Conservation (phyloP, 2,797 vertebrate genomes). For the Limnodromus scolopaceus region DNA sequence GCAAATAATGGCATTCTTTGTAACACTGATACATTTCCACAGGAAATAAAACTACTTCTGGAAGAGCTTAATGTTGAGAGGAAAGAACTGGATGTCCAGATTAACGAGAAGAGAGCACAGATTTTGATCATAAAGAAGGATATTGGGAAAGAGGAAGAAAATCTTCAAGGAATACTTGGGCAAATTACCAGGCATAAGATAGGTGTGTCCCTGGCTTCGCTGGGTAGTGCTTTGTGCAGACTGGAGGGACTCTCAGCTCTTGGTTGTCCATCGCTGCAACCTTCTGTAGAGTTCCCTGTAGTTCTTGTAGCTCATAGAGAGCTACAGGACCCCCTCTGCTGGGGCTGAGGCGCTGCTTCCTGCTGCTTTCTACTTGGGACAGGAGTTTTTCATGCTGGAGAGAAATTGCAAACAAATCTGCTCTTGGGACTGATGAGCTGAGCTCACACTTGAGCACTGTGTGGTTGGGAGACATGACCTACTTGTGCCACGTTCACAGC, state of each 20-base stretch:
- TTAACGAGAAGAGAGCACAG: slow-evolving; percentile 79
- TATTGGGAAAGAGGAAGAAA: slow-evolving; percentile 78
- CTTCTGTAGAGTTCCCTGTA: no score
- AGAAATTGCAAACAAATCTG: not conserved
- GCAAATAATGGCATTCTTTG: not conserved
- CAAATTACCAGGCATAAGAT: slow-evolving; percentile 80
- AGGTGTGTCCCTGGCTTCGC: slow-evolving; percentile 60
- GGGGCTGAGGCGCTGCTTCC: not conserved
- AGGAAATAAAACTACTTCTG: slow-evolving; percentile 82
- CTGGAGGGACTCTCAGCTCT: not conserved
- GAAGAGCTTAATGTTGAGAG: slow-evolving; percentile 81
- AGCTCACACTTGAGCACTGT: accelerated
- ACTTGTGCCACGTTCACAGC: not conserved
- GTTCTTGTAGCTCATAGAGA: accelerated
- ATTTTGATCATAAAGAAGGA: slow-evolving; percentile 78
- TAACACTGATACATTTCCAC: not conserved
- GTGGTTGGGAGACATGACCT: not conserved
- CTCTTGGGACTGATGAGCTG: not conserved
- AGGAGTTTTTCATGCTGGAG: not conserved
- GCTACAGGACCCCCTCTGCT: not conserved
- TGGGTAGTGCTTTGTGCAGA: not conserved
- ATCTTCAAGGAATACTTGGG: slow-evolving; percentile 73
- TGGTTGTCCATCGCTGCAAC: not conserved
- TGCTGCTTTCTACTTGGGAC: not conserved
- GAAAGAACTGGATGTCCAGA: slow-evolving; percentile 80